Evolutionary conservation across 2,113 vertebrate genomes (phyloP).

Genomic region (Podilymbus podiceps): DNA sequence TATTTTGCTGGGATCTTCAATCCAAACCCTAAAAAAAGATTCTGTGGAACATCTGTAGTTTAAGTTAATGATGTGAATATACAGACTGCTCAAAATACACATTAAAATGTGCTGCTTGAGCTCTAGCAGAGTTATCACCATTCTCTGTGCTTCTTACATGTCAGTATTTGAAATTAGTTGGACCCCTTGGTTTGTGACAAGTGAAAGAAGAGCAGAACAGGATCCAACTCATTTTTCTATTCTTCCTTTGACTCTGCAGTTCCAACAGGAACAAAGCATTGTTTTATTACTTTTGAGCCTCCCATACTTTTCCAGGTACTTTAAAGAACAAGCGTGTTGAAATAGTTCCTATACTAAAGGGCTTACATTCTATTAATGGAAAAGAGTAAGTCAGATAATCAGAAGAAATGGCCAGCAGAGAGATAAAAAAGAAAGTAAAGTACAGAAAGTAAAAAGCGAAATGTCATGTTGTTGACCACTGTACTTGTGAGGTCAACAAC

Average conservation of each 20-base stretch:
- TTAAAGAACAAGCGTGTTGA: neutral
- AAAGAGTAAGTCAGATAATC: neutral
- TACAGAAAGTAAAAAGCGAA: neutral
- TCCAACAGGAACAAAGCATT: neutral
- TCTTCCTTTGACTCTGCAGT: neutral
- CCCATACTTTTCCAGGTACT: neutral
- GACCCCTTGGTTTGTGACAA: accelerated
- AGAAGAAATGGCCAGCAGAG: neutral
- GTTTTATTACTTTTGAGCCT: neutral
- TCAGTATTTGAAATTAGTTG: neutral
- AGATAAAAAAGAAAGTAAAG: neutral
- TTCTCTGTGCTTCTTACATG: neutral
- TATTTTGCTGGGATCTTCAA: neutral
- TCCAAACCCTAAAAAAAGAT: neutral
- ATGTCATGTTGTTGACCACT: neutral
- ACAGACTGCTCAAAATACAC: neutral
- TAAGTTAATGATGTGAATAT: neutral
- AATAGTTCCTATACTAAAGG: neutral
- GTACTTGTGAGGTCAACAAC: neutral
- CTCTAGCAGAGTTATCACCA: neutral
- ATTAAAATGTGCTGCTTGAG: neutral
- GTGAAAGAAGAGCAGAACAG: neutral
- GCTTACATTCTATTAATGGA: neutral
- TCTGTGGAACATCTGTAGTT: neutral
- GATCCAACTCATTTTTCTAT: neutral